Evolutionary conservation across 2,113 vertebrate genomes (phyloP).

Genomic region (Noctilio leporinus): DNA sequence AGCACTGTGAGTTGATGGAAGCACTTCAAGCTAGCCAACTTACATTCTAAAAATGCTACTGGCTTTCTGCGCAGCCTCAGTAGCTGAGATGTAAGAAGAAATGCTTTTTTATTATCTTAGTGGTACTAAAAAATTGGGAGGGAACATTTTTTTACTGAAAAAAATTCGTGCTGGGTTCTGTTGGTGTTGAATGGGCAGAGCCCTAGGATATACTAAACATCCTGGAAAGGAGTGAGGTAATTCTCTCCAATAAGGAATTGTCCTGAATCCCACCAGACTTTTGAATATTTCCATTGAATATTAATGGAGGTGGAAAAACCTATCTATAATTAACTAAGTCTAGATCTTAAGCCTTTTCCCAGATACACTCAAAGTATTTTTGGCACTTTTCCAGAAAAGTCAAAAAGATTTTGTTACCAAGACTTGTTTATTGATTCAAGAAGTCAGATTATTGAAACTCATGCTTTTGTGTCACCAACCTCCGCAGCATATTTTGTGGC

Average conservation of each 20-base stretch:
- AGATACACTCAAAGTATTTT: neutral
- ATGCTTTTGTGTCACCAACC: neutral
- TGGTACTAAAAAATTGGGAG: neutral
- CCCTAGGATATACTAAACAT: neutral
- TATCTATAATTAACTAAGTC: neutral
- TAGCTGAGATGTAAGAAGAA: neutral
- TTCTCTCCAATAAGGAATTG: rapidly evolving
- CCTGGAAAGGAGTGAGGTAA: rapidly evolving
- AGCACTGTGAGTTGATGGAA: neutral
- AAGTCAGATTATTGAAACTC: neutral
- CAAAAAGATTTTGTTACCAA: neutral
- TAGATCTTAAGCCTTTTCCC: neutral
- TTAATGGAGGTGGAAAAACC: neutral
- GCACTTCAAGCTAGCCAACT: neutral
- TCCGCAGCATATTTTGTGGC: neutral
- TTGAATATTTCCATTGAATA: neutral
- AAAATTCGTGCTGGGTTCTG: neutral
- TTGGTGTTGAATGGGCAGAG: rapidly evolving
- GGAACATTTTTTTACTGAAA: neutral
- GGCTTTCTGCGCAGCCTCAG: neutral
- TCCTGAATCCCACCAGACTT: neutral
- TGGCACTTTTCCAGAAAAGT: neutral
- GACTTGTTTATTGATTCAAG: neutral
- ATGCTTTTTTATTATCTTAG: neutral
- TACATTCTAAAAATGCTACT: neutral